Percentiles rank a stretch among this genome's conserved stretches.
Evolutionary conservation across 2,113 vertebrate genomes (phyloP).

Genomic region (Rhinoptilus africanus): DNA sequence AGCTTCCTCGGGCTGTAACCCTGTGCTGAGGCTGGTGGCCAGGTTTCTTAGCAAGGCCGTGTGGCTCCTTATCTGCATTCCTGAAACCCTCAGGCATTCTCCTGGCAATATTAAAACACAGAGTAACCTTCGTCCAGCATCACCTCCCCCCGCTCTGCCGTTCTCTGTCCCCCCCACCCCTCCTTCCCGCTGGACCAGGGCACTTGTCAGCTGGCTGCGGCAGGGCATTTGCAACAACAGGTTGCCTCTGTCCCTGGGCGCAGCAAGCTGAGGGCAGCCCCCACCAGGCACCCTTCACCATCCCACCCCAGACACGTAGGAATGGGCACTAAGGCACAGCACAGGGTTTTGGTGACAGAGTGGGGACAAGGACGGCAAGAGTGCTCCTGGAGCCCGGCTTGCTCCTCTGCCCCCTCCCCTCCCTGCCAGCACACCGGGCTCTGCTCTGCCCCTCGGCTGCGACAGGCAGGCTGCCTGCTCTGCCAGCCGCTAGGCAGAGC

Average conservation of each 20-base stretch:
- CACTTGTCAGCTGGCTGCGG: not conserved
- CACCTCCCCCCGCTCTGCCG: conserved; percentile 8
- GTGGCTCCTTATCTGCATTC: conserved; percentile 69
- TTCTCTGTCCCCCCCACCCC: not conserved
- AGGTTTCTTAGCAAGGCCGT: conserved; percentile 58
- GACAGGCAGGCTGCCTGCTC: not conserved
- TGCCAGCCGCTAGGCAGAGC: not conserved
- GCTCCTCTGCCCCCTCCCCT: not conserved
- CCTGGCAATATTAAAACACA: conserved; percentile 64
- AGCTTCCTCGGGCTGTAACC: conserved; percentile 3
- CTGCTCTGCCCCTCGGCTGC: not conserved
- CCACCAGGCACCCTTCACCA: not conserved
- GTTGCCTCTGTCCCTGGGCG: not conserved
- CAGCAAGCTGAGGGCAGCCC: not conserved
- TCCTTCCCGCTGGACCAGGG: not conserved
- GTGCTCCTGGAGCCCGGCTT: not conserved
- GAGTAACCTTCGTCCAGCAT: conserved; percentile 65
- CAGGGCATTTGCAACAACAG: conserved; percentile 5
- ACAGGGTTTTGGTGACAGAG: not conserved
- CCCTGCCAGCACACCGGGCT: not conserved
- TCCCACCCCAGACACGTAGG: not conserved
- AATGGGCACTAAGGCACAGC: not conserved
- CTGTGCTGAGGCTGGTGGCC: conserved; percentile 34
- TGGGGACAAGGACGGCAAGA: not conserved
- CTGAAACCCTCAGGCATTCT: conserved; percentile 70